Percentiles rank a stretch among this genome's conserved stretches.
Evolutionary conservation across 2,797 vertebrate species (phyloP).

Genomic region (Basileuterus tristriatus): DNA sequence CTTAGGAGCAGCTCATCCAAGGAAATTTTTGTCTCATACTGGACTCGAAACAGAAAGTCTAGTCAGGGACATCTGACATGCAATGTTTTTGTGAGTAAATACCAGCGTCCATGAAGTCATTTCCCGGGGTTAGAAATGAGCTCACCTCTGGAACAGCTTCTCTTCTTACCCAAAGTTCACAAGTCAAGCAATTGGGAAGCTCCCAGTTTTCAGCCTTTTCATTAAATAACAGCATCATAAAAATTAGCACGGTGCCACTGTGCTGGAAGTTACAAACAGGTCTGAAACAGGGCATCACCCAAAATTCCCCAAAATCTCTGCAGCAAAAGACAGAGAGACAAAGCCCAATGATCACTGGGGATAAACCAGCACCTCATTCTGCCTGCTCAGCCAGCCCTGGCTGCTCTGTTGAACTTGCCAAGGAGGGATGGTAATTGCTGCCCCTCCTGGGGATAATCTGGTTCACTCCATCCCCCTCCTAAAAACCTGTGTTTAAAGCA

Average conservation of each 20-base stretch:
- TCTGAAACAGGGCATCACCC: neutral
- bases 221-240: neutral
- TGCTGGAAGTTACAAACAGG: neutral
- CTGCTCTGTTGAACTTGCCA: neutral
- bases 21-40: slow-evolving; percentile 79
- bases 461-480: neutral
- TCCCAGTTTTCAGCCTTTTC: neutral
- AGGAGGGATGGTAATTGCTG: neutral
- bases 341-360: neutral
- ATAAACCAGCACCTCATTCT: neutral
- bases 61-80: slow-evolving; percentile 71
- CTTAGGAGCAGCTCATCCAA: slow-evolving; percentile 67
- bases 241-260: neutral
- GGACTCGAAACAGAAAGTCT: slow-evolving; percentile 74
- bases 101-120: slow-evolving; percentile 74
- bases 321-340: neutral
- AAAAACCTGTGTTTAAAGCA: neutral
- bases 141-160: slow-evolving; percentile 55
- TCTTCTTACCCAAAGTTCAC: slow-evolving; percentile 58
- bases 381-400: neutral
- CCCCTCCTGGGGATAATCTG: neutral
- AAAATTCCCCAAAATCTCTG: neutral
- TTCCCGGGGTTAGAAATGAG: slow-evolving; percentile 70
- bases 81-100: slow-evolving; percentile 75
- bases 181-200: slow-evolving; percentile 8